Evolutionary conservation across 1,140 invertebrate genomes (phyloP).

Genomic region (Solenopsis invicta): DNA sequence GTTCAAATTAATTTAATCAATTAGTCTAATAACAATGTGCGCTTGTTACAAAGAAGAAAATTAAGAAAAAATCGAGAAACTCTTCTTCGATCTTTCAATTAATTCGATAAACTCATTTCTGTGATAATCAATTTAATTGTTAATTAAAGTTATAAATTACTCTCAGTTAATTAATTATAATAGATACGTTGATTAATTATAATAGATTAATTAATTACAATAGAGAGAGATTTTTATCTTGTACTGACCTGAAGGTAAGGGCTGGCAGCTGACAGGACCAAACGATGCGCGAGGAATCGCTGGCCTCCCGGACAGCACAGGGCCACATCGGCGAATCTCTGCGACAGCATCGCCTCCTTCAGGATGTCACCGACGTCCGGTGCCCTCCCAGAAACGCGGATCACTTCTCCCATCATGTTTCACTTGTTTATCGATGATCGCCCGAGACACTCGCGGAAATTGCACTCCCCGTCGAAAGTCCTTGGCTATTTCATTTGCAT

Average conservation of each 20-base stretch:
- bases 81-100: background rate
- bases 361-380: slow-evolving; percentile 79
- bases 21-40: background rate
- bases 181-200: no score
- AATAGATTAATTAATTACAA: background rate
- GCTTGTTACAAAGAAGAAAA: background rate
- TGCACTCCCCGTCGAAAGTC: slow-evolving; percentile 1
- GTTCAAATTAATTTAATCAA: background rate
- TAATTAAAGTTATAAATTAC: background rate
- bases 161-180: no score
- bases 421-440: slow-evolving; percentile 25
- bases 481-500: slow-evolving; percentile 14
- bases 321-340: slow-evolving; percentile 82
- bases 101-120: background rate
- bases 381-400: slow-evolving; percentile 77
- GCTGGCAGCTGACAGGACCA: slow-evolving; percentile 83
- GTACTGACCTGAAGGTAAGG: slow-evolving; percentile 81
- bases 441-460: slow-evolving; percentile 5
- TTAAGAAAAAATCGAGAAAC: background rate
- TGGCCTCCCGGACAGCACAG: slow-evolving; percentile 82
- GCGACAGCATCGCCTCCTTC: slow-evolving; percentile 80
- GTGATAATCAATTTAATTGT: background rate
- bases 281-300: slow-evolving; percentile 83
- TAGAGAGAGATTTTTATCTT: slow-evolving; percentile 6
- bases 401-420: slow-evolving; percentile 76